phyloP scores from a whole-genome alignment of 2,113 vertebrate species.

The Labeo catla region DNA sequence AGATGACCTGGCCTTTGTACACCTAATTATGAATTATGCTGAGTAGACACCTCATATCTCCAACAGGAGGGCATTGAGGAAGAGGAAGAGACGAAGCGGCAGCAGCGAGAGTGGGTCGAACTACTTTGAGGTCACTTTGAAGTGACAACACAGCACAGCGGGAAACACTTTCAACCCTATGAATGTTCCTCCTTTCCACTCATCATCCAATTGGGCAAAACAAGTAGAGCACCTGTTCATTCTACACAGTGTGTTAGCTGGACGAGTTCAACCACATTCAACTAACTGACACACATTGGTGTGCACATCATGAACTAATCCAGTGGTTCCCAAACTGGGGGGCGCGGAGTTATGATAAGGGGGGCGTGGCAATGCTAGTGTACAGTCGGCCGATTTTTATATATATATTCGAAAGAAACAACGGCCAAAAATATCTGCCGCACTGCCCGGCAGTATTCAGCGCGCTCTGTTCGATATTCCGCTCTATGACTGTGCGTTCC shows the following conservation, averaged over 20 bases:
- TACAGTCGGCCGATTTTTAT: no score
- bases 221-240: not conserved
- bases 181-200: not conserved
- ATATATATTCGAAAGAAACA: no score
- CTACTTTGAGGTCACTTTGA: constrained; percentile 29
- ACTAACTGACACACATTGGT: not conserved
- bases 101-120: constrained; percentile 8
- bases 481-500: no score
- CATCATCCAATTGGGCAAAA: not conserved
- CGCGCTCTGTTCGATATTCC: no score
- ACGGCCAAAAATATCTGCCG: no score
- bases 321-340: no score
- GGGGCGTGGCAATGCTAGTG: no score
- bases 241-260: not conserved
- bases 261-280: not conserved
- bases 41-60: constrained; percentile 17
- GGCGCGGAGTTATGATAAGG: no score
- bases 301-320: not conserved
- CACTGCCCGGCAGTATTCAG: no score
- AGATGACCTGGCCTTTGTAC: constrained; percentile 11
- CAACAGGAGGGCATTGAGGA: constrained; percentile 20
- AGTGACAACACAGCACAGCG: constrained; percentile 29
- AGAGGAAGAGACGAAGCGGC: constrained; percentile 13
- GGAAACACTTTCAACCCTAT: not conserved
- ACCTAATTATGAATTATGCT: constrained; percentile 4